Conservation (phyloP, 2,113 vertebrate species). For the Stercorarius parasiticus region DNA sequence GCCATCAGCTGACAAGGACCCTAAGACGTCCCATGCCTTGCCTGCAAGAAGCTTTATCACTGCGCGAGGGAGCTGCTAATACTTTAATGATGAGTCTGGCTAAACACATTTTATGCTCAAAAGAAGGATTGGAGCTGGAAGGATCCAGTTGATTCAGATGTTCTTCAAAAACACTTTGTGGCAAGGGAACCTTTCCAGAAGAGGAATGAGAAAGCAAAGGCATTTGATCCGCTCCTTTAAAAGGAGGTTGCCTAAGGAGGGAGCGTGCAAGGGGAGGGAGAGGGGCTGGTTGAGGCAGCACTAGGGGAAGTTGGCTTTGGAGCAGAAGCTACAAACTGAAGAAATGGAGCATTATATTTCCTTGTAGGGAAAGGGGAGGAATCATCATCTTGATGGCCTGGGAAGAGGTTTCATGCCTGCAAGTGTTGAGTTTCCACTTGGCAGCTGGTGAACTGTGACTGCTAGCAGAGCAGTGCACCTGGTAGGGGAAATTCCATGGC, state of each 20-base stretch:
- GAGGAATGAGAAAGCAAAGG: background rate
- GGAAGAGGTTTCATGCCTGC: background rate
- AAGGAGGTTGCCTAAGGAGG: background rate
- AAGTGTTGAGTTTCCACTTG: background rate
- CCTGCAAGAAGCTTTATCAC: background rate
- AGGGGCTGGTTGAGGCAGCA: background rate
- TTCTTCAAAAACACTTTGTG: background rate
- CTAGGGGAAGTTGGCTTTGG: background rate
- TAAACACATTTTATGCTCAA: background rate
- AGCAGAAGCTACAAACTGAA: background rate
- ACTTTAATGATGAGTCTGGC: background rate
- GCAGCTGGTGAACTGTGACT: background rate
- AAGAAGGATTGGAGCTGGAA: background rate
- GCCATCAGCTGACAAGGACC: background rate
- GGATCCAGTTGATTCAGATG: background rate
- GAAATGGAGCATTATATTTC: background rate
- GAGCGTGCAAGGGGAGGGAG: background rate
- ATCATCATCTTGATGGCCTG: background rate
- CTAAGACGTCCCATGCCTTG: background rate
- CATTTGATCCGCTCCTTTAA: background rate
- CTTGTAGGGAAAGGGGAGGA: background rate
- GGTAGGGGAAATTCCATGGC: background rate
- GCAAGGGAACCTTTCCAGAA: background rate
- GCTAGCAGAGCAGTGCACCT: rapidly evolving
- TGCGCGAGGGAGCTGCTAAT: background rate